phyloP scores from a whole-genome alignment of 2,888 invertebrate genomes.

The Lochmaea crataegi region DNA sequence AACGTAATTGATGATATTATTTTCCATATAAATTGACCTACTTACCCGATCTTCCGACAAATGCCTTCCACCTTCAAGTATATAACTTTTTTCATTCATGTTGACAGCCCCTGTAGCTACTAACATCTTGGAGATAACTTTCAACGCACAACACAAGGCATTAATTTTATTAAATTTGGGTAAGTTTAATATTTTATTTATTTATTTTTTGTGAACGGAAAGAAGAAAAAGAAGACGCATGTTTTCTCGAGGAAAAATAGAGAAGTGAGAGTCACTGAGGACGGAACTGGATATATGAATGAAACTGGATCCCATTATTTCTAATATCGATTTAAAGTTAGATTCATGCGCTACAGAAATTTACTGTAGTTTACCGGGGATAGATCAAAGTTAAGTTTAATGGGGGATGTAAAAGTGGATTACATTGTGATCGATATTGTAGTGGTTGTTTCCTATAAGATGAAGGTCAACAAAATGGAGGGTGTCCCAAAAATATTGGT shows the following conservation, averaged over 20 bases:
- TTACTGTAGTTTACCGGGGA: constrained; percentile 23
- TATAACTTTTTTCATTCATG: constrained; percentile 61
- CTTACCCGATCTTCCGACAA: constrained; percentile 61
- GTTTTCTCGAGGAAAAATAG: constrained; percentile 6
- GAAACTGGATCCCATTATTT: constrained; percentile 22
- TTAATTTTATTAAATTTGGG: neutral
- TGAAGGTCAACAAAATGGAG: too few species aligned
- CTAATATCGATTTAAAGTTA: constrained; percentile 26
- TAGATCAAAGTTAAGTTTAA: neutral
- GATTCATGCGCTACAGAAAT: constrained; percentile 28
- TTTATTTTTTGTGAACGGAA: neutral
- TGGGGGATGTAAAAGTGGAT: too few species aligned
- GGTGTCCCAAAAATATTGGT: too few species aligned
- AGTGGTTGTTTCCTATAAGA: too few species aligned
- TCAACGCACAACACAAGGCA: neutral
- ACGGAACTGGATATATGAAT: constrained; percentile 29
- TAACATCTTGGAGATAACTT: constrained; percentile 40
- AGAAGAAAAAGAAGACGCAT: constrained; percentile 9
- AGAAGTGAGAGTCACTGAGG: constrained; percentile 8
- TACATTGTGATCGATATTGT: too few species aligned
- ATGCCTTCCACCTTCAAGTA: constrained; percentile 57
- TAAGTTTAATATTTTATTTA: neutral
- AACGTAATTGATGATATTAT: neutral
- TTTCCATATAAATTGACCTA: constrained; percentile 24
- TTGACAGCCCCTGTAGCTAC: constrained; percentile 45